These are phyloP conservation scores for Blomia tropicalis DNA, from an alignment of 2,888 invertebrate species.

Conservation along the genomic window DNA sequence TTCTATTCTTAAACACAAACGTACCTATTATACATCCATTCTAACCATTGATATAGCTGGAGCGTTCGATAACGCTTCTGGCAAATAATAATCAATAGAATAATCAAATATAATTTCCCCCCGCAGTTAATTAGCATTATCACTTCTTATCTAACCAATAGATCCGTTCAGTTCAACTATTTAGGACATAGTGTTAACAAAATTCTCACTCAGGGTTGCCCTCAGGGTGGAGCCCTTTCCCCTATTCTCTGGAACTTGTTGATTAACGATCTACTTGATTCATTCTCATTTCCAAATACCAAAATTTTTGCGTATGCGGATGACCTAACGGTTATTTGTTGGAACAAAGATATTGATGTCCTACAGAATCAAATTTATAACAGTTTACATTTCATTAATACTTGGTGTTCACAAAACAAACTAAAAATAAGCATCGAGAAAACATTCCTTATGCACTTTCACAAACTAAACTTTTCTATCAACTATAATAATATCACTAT, in stretches of 20 bases:
- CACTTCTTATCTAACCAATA: neutral
- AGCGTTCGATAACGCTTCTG: slow-evolving; percentile 4
- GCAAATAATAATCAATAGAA: neutral
- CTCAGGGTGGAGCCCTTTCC: neutral
- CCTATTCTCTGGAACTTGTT: neutral
- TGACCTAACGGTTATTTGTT: neutral
- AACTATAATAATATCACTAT: too few relatives aligned
- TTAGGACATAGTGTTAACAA: neutral
- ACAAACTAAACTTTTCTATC: neutral
- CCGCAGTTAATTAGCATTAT: neutral
- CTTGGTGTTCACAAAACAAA: neutral
- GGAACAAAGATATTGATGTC: neutral
- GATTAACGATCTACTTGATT: neutral
- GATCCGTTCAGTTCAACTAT: neutral
- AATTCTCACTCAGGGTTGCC: neutral
- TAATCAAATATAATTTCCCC: neutral
- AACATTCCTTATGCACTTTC: neutral
- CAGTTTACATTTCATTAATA: neutral
- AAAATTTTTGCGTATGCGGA: neutral
- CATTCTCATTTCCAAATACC: neutral
- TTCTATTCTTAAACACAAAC: neutral
- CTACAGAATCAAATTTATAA: neutral
- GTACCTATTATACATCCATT: neutral
- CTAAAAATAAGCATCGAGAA: neutral
- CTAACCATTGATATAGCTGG: neutral